Evolutionary conservation across 2,113 vertebrate genomes (phyloP), one percentile per base, ranked within the genome.

Genomic region (Podilymbus podiceps): DNA sequence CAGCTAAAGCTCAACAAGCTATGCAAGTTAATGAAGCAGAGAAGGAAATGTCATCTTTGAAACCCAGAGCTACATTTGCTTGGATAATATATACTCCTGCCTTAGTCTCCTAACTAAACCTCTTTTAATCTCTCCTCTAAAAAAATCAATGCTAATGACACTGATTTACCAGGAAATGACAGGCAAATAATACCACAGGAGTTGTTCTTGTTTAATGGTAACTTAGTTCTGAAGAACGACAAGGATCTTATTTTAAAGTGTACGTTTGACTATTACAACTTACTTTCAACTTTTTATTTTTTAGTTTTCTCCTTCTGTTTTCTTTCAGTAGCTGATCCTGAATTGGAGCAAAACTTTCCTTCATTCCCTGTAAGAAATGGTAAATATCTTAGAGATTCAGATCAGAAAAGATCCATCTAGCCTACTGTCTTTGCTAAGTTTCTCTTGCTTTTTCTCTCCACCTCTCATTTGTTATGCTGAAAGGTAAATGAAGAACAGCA

Each of bases 1-100:
- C 95, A 97, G 98, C 97, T 97, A 98, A 98, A 98, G 97, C 98
- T 98, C 98, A 98, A 98, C 98, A 98, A 98, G 96, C 97, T 98
- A 97, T 98, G 98, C 97, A 98, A 98, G 97, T 98, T 98, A 98
- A 98, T 98, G 98, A 98, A 98, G 98, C 97, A 96, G 95, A 98
- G 97, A 98, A 72, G 88, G 83, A 98, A 98, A 98, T 98, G 98
- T 98, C 98, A 98, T 98, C 97, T 96, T 96, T 95, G 97, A 98
- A 97, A 98, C 98, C 97, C 96, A 97, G 92, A 97, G 97, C 95
- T 94, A 95, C 94, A 78, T 23, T 96, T 96, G 96, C 89, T 98
- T 92, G 93, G 97, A 98, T 98, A 98, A 98, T 97, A 98, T 97
- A 98, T 96, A 98, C 97, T 98, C 94, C 94, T 97, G 92, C 86